Conservation (phyloP, 1,140 invertebrate species). For the Camponotus pennsylvanicus region DNA sequence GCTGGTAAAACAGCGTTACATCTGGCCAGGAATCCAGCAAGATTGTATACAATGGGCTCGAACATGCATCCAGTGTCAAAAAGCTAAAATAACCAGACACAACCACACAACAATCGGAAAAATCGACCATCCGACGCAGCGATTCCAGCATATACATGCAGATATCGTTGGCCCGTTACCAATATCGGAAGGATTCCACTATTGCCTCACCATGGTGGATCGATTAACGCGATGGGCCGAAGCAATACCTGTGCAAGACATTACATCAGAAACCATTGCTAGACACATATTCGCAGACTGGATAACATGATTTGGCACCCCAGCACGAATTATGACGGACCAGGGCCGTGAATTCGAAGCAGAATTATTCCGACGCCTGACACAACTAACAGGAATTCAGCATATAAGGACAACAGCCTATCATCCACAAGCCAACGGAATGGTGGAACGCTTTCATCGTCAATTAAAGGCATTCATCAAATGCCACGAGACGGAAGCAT, state of each 20-base stretch:
- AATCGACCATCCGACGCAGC: too few species aligned
- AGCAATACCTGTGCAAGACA: not conserved
- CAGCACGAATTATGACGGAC: not conserved
- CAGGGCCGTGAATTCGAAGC: not conserved
- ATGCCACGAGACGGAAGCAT: not conserved
- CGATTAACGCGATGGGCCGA: not conserved
- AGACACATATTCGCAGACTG: not conserved
- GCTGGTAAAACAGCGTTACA: conserved; percentile 79
- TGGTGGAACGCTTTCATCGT: not conserved
- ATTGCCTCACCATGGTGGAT: too few species aligned
- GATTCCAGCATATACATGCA: too few species aligned
- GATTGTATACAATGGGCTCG: not conserved
- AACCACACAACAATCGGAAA: too few species aligned
- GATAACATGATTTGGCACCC: not conserved
- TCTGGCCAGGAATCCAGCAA: conserved; percentile 79
- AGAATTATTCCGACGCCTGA: not conserved
- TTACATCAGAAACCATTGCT: not conserved
- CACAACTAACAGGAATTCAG: not conserved
- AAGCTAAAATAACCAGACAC: not conserved
- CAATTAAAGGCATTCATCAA: not conserved
- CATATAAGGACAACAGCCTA: not conserved
- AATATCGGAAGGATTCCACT: too few species aligned
- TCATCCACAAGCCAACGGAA: not conserved
- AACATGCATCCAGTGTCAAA: not conserved
- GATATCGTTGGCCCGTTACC: too few species aligned